Conservation (phyloP, 2,113 vertebrate genomes). For the Mustelus asterias region DNA sequence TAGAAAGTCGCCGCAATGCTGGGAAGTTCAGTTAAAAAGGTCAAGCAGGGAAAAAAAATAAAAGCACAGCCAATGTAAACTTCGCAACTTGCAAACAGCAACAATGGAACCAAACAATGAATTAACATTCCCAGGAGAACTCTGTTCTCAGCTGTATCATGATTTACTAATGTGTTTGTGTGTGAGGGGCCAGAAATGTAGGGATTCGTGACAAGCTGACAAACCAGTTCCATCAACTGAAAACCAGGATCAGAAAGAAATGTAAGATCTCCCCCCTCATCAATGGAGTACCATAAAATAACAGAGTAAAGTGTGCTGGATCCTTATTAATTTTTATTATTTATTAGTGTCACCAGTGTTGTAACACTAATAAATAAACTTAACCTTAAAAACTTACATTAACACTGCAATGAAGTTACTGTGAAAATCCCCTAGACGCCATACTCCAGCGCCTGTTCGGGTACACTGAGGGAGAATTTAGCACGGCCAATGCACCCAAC, state of each 20-base stretch:
- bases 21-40: neutral
- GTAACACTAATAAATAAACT: too few species aligned
- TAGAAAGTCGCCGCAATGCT: neutral
- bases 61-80: neutral
- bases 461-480: too few species aligned
- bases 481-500: too few species aligned
- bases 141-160: neutral
- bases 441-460: too few species aligned
- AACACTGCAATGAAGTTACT: too few species aligned
- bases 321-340: neutral
- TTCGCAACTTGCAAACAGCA: neutral
- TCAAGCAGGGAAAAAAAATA: neutral
- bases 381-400: too few species aligned
- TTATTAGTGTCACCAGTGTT: too few species aligned
- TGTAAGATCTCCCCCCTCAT: neutral
- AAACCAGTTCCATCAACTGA: neutral
- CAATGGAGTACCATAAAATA: neutral
- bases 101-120: conserved; percentile 2
- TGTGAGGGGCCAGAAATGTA: neutral
- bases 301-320: neutral
- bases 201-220: neutral
- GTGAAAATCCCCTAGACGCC: too few species aligned
- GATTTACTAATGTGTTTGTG: neutral
- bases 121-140: neutral
- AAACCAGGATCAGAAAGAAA: neutral